Evolutionary conservation across 2,797 vertebrate genomes (phyloP).

Genomic region (Mormyrus hasselquistii): DNA sequence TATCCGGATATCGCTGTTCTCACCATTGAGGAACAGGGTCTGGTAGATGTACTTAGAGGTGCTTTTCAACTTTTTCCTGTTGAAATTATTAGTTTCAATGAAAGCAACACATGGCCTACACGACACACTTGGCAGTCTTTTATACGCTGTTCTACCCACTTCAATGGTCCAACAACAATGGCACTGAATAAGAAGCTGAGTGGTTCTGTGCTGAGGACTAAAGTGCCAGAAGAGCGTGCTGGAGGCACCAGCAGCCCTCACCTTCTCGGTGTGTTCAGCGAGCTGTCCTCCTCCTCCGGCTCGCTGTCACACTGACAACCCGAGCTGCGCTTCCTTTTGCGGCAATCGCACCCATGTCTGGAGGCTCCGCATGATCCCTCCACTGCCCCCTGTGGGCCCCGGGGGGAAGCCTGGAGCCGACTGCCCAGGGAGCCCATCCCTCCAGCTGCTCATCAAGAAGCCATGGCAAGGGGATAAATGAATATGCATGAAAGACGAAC

Average conservation of each 20-base stretch:
- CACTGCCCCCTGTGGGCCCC: constrained; percentile 41
- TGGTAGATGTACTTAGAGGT: constrained; percentile 97
- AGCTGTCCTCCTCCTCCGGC: constrained; percentile 65
- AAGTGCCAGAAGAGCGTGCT: neutral
- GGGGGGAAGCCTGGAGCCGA: constrained; percentile 52
- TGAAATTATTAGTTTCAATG: neutral
- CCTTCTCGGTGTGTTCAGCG: constrained; percentile 71
- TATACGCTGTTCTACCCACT: neutral
- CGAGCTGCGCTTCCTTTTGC: constrained; percentile 67
- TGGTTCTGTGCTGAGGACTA: neutral
- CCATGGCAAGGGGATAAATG: neutral
- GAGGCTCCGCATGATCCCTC: constrained; percentile 42
- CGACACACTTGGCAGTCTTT: neutral
- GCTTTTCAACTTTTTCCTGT: constrained; percentile 91
- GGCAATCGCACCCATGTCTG: constrained; percentile 61
- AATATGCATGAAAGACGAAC: neutral
- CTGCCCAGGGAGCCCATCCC: constrained; percentile 56
- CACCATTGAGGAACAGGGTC: constrained; percentile 91
- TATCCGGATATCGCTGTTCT: constrained; percentile 93
- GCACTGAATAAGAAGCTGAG: neutral
- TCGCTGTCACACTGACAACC: constrained; percentile 71
- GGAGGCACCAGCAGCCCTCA: constrained; percentile 24
- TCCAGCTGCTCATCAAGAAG: constrained; percentile 7
- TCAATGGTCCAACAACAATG: neutral
- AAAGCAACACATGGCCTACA: neutral